phyloP scores from a whole-genome alignment of 2,888 invertebrate genomes.

The Chirona hameri region DNA sequence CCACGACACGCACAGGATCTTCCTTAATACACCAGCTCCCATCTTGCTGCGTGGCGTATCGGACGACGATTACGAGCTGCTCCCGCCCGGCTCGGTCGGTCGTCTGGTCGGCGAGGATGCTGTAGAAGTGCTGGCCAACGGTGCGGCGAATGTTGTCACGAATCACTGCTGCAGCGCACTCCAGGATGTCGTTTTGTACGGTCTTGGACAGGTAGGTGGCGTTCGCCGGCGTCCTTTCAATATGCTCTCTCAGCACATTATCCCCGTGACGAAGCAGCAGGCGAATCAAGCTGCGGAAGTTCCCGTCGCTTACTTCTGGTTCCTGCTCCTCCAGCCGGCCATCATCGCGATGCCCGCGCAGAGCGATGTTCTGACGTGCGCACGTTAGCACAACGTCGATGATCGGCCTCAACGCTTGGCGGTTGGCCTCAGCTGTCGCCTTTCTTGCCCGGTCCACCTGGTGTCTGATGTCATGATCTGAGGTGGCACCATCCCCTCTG shows the following conservation, averaged over 20 bases:
- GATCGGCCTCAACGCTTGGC: not conserved
- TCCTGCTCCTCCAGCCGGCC: not conserved
- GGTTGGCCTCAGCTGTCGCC: not conserved
- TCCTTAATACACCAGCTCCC: not conserved
- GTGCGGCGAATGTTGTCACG: not conserved
- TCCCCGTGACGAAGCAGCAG: not conserved
- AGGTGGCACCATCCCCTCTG: not conserved
- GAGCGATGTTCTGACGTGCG: not conserved
- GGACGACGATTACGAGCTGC: no score
- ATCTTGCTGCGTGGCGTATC: not conserved
- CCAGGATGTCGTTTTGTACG: not conserved
- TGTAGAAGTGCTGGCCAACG: not conserved
- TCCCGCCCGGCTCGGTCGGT: not conserved
- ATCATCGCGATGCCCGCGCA: not conserved
- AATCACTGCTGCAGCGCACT: not conserved
- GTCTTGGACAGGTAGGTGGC: not conserved
- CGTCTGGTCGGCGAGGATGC: not conserved
- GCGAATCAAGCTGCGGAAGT: not conserved
- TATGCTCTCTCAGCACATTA: not conserved
- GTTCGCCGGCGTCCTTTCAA: not conserved
- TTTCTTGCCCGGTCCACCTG: not conserved
- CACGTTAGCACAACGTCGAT: not conserved
- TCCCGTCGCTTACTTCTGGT: not conserved
- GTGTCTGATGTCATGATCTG: not conserved
- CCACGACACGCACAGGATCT: no score